Evolutionary conservation across 1,140 invertebrate genomes (phyloP), one percentile per base, ranked within the genome.

Genomic region (Aphidius ervi): DNA sequence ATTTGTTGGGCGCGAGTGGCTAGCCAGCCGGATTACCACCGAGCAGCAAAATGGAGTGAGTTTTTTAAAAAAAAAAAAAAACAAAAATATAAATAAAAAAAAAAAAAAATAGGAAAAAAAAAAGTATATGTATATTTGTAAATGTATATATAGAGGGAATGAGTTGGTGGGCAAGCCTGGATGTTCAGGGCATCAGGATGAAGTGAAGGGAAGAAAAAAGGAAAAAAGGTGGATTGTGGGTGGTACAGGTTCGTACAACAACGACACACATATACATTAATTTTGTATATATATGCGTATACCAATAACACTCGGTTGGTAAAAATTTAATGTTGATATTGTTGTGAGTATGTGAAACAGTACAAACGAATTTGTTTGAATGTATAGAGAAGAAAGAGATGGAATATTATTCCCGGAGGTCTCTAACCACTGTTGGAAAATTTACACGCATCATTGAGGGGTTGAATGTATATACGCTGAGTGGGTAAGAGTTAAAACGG

Each of bases 1-100:
- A 77, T 77, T 78, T 78, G 76, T 78, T 76, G 75, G 23, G 77
- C 76, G 76, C 74, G 75, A 77, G 76, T 74, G 74, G 78, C 76
- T 76, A 78, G 73, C 76, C 78, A 78, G 76, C 78, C 77, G 75
- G 78, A 79, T 78, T 79, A 79, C 76, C 76, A 74, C 75, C 64
- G 68, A 63, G 61, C 59, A 63, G 68, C 60, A 66, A 60, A 58
- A 67, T 57, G 65, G 59, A 63, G 65, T 64, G 60, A 58, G 58
- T 57, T 31, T 57, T 31, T 31, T 3, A 1, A 63, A 64, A 56
- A 39, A 50, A 67, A 64, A 66, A 48, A 43, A 63, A 49, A 50
- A 56, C 56, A 48, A 59, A 41, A 48, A 41, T 45, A 50, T 59
- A 61, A 58, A 57, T 62, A 62, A 50, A 43, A 16, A 23, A 53